Percentiles rank a stretch among this genome's conserved stretches.
Evolutionary conservation across 1,140 invertebrate genomes (phyloP).

Genomic region (Drosophila orena): DNA sequence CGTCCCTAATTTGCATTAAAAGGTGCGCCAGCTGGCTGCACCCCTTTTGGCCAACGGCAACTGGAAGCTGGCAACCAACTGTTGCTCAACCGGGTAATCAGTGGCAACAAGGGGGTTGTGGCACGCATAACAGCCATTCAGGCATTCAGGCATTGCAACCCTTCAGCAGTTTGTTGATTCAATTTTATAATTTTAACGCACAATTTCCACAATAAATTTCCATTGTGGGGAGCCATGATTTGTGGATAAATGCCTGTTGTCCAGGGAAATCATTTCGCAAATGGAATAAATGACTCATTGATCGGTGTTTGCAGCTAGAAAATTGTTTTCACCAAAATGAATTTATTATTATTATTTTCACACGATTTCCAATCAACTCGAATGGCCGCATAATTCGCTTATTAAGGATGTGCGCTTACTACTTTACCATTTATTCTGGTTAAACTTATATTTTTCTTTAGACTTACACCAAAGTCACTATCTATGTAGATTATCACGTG

Average conservation of each 20-base stretch:
- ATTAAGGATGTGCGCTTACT: slow-evolving; percentile 1
- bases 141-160: slow-evolving; percentile 33
- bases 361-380: slow-evolving; percentile 12
- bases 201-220: slow-evolving; percentile 46
- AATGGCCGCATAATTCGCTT: not conserved
- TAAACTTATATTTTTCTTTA: not conserved
- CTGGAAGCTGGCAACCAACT: slow-evolving; percentile 43
- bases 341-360: slow-evolving; percentile 18
- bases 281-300: slow-evolving; percentile 41
- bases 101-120: not conserved
- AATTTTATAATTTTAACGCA: slow-evolving; percentile 77
- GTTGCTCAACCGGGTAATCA: slow-evolving; percentile 36
- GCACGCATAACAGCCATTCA: not conserved
- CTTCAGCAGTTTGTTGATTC: slow-evolving; percentile 52
- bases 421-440: not conserved
- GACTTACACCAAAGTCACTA: not conserved
- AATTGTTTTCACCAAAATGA: slow-evolving; percentile 11
- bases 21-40: slow-evolving; percentile 32
- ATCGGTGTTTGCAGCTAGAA: slow-evolving; percentile 1
- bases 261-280: slow-evolving; percentile 11
- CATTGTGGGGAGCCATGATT: slow-evolving; percentile 24
- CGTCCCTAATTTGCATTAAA: slow-evolving; percentile 70
- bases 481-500: not conserved
- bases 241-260: slow-evolving; percentile 19
- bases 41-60: slow-evolving; percentile 19